Evolutionary conservation across 2,113 vertebrate genomes (phyloP), one percentile per base, ranked within the genome.

Genomic region (Vireo altiloquus): DNA sequence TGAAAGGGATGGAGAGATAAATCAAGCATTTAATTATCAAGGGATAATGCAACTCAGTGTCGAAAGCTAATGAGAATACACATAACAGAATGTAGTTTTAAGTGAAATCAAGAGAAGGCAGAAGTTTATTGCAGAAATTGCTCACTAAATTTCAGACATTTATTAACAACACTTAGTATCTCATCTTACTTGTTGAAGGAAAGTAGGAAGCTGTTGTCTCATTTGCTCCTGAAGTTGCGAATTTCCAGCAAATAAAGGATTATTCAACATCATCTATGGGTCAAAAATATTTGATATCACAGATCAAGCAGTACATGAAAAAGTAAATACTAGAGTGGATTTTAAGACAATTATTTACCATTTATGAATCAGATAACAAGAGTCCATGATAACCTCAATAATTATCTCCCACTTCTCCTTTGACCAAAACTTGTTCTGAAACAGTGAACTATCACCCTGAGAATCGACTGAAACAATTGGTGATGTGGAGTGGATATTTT

Each of bases 181-280:
- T 94, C 90, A 90, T 97, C 92, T 97, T 95, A 99, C 98, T 98
- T 99, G 98, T 93, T 99, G 98, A 89, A 99, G 98, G 81, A 99
- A 98, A 93, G 97, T 94, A 84, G 98, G 98, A 91, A 99, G 98
- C 87, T 99, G 98, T 94, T 98, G 98, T 97, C 98, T 98, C 97
- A 99, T 98, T 98, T 99, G 98, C 94, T 98, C 98, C 97, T 99
- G 98, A 90, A 99, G 98, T 93, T 98, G 98, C 97, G 98, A 98
- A 96, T 99, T 98, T 95, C 98, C 98, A 96, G 98, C 98, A 98
- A 99, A 98, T 97, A 99, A 96, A 87, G 98, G 98, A 88, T 99
- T 98, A 97, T 98, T 99, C 95, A 99, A 97, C 97, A 99, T 97
- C 97, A 99, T 98, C 99, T 99, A 97, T 95, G 96, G 89, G 83